Evolutionary conservation across 2,113 vertebrate species (phyloP).

Genomic region (Etheostoma cragini): DNA sequence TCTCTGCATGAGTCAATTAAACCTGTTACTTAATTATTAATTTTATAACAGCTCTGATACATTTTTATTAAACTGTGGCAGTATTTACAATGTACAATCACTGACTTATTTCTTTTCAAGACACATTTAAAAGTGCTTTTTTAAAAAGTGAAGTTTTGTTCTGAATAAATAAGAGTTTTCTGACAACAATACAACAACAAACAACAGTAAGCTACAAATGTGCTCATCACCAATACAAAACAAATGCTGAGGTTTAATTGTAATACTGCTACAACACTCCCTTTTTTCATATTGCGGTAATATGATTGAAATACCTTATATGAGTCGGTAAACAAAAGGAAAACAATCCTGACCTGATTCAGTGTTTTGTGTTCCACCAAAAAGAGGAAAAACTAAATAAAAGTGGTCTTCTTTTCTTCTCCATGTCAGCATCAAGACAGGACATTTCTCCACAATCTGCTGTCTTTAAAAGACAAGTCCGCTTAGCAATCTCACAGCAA

Average conservation of each 20-base stretch:
- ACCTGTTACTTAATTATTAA: conserved; percentile 21
- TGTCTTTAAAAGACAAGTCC: conserved; percentile 36
- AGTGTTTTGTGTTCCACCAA: conserved; percentile 47
- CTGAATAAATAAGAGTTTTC: conserved; percentile 94
- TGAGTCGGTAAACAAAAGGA: conserved; percentile 36
- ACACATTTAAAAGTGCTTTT: conserved; percentile 98
- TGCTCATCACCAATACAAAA: conserved; percentile 54
- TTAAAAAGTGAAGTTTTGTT: conserved; percentile 84
- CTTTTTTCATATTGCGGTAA: conserved; percentile 49
- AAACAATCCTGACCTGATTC: conserved; percentile 50
- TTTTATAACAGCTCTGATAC: conserved; percentile 60
- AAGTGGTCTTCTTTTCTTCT: conserved; percentile 45
- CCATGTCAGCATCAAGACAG: conserved; percentile 1
- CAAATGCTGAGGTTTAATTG: conserved; percentile 68
- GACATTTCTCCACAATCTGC: conserved; percentile 30
- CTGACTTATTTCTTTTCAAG: conserved; percentile 90
- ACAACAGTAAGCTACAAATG: conserved; percentile 64
- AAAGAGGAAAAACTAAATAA: conserved; percentile 40
- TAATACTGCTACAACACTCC: conserved; percentile 49
- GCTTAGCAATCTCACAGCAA: conserved; percentile 47
- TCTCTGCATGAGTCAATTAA: conserved; percentile 13
- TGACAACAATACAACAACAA: conserved; percentile 69
- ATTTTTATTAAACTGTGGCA: conserved; percentile 75
- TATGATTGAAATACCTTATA: conserved; percentile 43
- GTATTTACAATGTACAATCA: conserved; percentile 93